Evolutionary conservation across 1,140 invertebrate species (phyloP), one percentile per base, ranked within the genome.

Genomic region (Ericerus pela): DNA sequence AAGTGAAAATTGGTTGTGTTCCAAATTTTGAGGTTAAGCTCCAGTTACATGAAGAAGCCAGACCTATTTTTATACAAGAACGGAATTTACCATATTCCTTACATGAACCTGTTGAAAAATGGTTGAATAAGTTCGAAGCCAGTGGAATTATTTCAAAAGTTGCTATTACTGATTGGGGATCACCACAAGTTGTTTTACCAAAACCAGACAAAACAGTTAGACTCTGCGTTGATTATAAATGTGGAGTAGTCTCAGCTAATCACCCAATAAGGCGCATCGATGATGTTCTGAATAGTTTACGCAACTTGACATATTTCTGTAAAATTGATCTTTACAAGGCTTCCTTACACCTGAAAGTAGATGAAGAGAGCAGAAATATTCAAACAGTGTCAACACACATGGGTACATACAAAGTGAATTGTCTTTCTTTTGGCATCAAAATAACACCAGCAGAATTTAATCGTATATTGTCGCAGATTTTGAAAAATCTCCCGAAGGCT

Each of bases 371-470:
- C 11, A 55, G 53, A 16, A 56, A 54, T 66, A 68, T 62, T 62
- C 69, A 54, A 62, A 60, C 62, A 16, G 63, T 62, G 33, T 59
- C 61, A 14, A 67, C 62, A 16, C 62, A 63, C 57, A 56, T 60
- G 58, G 66, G 67, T 28, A 61, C 64, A 11, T 73, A 65, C 51
- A 16, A 54, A 43, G 67, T 69, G 58, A 67, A 66, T 53, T 51
- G 67, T 47, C 47, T 73, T 11, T 65, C 64, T 3, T 76, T 73
- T 64, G 73, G 71, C 8, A 65, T 76, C 2, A 65, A 67, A 53
- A 65, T 62, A 16, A 70, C 72, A 0, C 69, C 73, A 16, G 62
- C 63, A 8, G 68, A 72, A 56, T 78, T 75, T 56, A 72, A 77
- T 61, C 37, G 67, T 55, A 62, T 69, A 16, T 72, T 77, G 18